A percentile compares a stretch with the other conserved stretches of the same genome.
phyloP scores from a whole-genome alignment of 2,797 vertebrate genomes.

The Tangara arthus region DNA sequence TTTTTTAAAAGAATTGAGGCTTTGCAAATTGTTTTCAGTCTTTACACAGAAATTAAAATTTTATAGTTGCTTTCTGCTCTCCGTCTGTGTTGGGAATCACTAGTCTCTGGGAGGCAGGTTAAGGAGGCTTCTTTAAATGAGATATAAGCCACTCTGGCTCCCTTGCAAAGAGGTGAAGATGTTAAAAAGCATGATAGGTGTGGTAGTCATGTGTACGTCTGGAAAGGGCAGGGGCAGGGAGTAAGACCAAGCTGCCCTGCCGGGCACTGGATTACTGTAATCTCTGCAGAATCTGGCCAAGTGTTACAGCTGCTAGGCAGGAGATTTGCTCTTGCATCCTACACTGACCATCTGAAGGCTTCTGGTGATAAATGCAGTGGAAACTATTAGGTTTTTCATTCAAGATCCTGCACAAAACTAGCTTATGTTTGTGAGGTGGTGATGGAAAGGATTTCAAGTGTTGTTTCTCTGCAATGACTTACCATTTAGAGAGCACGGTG shows the following conservation, averaged over 20 bases:
- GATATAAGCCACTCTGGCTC: not conserved
- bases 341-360: not conserved
- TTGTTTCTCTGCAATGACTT: not conserved
- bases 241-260: not conserved
- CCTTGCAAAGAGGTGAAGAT: not conserved
- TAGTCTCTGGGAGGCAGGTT: not conserved
- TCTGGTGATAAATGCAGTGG: not conserved
- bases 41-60: not conserved
- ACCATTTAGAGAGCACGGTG: not conserved
- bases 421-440: not conserved
- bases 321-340: not conserved
- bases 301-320: not conserved
- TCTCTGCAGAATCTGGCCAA: not conserved
- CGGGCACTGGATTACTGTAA: rapidly evolving
- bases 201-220: not conserved
- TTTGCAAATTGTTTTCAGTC: not conserved
- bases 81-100: not conserved
- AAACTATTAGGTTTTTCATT: not conserved
- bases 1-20: not conserved
- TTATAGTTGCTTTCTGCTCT: not conserved
- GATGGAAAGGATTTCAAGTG: not conserved
- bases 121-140: not conserved
- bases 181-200: not conserved
- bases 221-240: not conserved
- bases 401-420: not conserved